phyloP scores from a whole-genome alignment of 2,113 vertebrate genomes.

The Deroptyus accipitrinus region DNA sequence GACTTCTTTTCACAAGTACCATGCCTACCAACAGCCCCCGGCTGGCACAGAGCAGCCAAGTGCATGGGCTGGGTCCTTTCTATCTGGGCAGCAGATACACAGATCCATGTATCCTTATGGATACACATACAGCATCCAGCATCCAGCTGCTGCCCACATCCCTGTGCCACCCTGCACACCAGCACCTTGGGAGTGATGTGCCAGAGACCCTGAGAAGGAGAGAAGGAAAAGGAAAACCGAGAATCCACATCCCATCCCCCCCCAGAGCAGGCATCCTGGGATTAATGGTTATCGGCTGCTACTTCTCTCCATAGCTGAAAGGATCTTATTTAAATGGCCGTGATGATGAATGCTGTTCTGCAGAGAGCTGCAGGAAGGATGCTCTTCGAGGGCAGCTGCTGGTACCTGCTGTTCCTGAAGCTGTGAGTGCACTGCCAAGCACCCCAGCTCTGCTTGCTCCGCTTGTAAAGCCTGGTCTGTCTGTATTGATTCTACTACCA shows the following conservation, averaged over 20 bases:
- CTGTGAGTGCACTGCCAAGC: background rate
- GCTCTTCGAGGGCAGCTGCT: background rate
- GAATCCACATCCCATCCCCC: background rate
- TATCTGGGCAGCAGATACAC: background rate
- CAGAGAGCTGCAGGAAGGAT: background rate
- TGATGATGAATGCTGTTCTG: background rate
- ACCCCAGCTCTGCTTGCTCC: background rate
- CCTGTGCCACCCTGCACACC: accelerated
- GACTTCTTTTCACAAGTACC: background rate
- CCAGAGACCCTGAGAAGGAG: background rate
- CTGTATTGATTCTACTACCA: background rate
- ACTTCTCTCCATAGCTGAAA: background rate
- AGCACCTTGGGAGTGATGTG: background rate
- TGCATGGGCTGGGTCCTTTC: too few species aligned
- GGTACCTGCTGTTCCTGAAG: background rate
- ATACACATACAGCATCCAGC: accelerated
- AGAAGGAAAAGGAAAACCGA: background rate
- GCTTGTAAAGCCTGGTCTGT: background rate
- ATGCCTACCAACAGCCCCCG: background rate
- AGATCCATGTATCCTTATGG: background rate
- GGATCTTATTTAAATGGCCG: background rate
- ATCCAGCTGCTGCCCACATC: accelerated
- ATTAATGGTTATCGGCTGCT: background rate
- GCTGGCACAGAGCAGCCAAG: background rate
- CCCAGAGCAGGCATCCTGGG: background rate